A percentile compares a stretch with the other conserved stretches of the same genome.
Conservation (phyloP, 1,140 invertebrate genomes). For the Pseudoatta argentina region DNA sequence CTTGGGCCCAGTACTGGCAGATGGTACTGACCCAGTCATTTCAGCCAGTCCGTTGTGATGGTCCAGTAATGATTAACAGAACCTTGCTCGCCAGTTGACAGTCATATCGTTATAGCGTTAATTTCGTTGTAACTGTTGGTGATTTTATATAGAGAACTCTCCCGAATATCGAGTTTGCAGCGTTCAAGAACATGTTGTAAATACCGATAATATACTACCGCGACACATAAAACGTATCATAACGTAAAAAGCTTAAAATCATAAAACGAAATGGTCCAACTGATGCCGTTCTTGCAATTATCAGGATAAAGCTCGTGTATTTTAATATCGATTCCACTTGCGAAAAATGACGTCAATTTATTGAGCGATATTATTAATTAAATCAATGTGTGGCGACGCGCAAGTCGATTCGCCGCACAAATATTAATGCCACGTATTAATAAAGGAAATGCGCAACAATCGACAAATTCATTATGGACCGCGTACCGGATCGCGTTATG, state of each 20-base stretch:
- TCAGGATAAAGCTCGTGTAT: slow-evolving; percentile 14
- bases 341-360: not conserved
- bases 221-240: not conserved
- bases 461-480: slow-evolving; percentile 42
- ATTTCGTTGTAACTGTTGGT: too few relatives aligned
- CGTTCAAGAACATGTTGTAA: not conserved
- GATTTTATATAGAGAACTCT: not conserved
- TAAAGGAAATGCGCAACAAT: slow-evolving; percentile 46
- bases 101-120: too few relatives aligned
- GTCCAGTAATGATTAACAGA: too few relatives aligned
- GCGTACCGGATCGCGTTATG: slow-evolving; percentile 47
- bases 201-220: slow-evolving; percentile 29
- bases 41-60: too few relatives aligned
- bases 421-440: slow-evolving; percentile 54
- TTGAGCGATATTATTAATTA: slow-evolving; percentile 26
- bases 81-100: too few relatives aligned
- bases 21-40: too few relatives aligned
- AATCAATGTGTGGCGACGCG: slow-evolving; percentile 19
- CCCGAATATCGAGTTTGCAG: not conserved
- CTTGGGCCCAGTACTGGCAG: too few relatives aligned
- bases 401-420: not conserved
- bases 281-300: slow-evolving; percentile 1
- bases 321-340: slow-evolving; percentile 5
- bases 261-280: slow-evolving; percentile 2
- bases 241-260: not conserved